Evolutionary conservation across 2,888 invertebrate species (phyloP).

Genomic region (Belgica antarctica): DNA sequence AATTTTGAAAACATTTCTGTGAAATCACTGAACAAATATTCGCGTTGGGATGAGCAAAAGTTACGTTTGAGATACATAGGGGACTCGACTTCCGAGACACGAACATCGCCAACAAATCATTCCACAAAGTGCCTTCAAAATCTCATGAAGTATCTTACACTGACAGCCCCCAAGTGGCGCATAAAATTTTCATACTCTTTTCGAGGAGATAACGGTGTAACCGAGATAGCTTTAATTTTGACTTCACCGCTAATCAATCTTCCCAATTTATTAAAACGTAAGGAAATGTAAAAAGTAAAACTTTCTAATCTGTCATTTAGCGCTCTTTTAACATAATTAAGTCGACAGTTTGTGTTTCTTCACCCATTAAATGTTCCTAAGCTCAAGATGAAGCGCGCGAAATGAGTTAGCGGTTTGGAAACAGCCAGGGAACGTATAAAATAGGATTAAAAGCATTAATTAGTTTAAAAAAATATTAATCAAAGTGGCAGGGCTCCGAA

Average conservation of each 20-base stretch:
- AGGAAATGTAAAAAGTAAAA: slow-evolving; percentile 3
- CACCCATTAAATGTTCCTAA: background rate
- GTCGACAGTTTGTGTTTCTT: slow-evolving; percentile 17
- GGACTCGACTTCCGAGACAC: too few relatives aligned
- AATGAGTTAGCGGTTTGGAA: slow-evolving; percentile 6
- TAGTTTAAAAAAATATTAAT: slow-evolving; percentile 16
- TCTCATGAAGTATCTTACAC: too few relatives aligned
- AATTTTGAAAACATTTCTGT: too few relatives aligned
- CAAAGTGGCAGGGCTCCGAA: too few relatives aligned
- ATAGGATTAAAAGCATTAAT: slow-evolving; percentile 25
- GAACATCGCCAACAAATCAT: too few relatives aligned
- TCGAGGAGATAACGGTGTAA: background rate
- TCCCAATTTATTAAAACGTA: too few relatives aligned
- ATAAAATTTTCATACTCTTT: slow-evolving; percentile 9
- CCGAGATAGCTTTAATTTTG: slow-evolving; percentile 17
- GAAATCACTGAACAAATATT: too few relatives aligned
- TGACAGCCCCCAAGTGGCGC: too few relatives aligned
- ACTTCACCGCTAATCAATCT: slow-evolving; percentile 40
- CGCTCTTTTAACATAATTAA: slow-evolving; percentile 38
- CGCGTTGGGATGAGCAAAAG: too few relatives aligned
- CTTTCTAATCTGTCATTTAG: slow-evolving; percentile 42
- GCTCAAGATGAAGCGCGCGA: background rate
- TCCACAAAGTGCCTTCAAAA: too few relatives aligned
- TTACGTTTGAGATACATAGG: too few relatives aligned
- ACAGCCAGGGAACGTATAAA: too few relatives aligned